Evolutionary conservation across 2,888 invertebrate genomes (phyloP), one percentile per base, ranked within the genome.

Genomic region (Calameuta pallipes): DNA sequence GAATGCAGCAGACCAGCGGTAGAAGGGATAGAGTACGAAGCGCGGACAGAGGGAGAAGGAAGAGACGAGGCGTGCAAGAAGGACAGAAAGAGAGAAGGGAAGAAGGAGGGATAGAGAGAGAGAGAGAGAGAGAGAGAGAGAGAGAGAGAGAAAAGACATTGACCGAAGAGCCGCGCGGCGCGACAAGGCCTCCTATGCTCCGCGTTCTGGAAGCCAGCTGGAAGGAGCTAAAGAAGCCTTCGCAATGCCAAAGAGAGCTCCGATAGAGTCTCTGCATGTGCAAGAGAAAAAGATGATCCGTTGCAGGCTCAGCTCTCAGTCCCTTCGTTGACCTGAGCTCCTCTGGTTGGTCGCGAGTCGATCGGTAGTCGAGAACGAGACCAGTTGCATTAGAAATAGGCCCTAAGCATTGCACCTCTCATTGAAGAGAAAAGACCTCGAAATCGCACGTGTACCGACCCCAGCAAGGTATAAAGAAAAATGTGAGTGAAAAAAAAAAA

Each of bases 81-180:
- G 74, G 79, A 78, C 78, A 80, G 80, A 78, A 76, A 79, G 76
- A 12, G 79, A 74, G 75, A 79, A 74, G 68, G 71, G 77, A 77
- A 33, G 73, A 76, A 78, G 77, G 78, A 79, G 76, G 11, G 79
- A 74, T 73, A 80, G 75, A 41, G 74, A 79, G 79, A n/a, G 69
- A 75, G 78, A 73, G 75, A 75, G 82, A 76, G 69, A 80, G 76
- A 79, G 80, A 41, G 36, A 33, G 79, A 80, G 76, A 79, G 80
- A 41, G 36, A 36, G 79, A 69, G 83, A 83, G 87, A 88, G 83
- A 86, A 85, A 87, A 86, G 84, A 87, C 85, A 88, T 90, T 90
- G 91, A 91, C 91, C 91, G 92, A 91, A 89, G 88, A 89, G 87
- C 87, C 89, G 89, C 75, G 68, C 75, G 88, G 86, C 82, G 80